phyloP scores from a whole-genome alignment of 2,888 invertebrate genomes.

The Arge pagana region DNA sequence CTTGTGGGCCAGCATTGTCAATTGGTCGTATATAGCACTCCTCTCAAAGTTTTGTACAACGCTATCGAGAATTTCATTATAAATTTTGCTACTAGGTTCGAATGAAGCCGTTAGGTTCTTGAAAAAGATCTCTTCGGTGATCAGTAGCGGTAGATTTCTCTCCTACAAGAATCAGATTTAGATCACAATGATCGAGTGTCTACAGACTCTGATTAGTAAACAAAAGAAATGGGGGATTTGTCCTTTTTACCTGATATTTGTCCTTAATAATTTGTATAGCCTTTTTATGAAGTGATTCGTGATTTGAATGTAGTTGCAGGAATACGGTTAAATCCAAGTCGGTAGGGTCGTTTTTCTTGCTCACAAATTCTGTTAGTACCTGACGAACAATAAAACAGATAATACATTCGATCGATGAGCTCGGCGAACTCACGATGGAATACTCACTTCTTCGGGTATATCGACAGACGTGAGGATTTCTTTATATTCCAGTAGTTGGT shows the following conservation, averaged over 20 bases:
- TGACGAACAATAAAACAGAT: constrained; percentile 26
- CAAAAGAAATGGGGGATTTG: no score
- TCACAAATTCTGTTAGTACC: constrained; percentile 43
- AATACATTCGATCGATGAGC: neutral
- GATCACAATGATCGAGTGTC: neutral
- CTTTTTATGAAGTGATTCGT: constrained; percentile 41
- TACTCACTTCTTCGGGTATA: constrained; percentile 38
- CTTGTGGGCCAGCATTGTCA: constrained; percentile 42
- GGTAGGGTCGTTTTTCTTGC: constrained; percentile 32
- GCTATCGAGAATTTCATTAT: constrained; percentile 46
- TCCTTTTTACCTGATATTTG: constrained; percentile 43
- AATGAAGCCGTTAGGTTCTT: constrained; percentile 49
- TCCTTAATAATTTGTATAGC: constrained; percentile 45
- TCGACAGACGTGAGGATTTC: constrained; percentile 39
- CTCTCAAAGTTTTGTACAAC: constrained; percentile 48
- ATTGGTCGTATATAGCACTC: constrained; percentile 41
- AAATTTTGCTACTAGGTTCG: constrained; percentile 46
- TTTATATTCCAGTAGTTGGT: constrained; percentile 45
- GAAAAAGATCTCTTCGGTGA: constrained; percentile 50
- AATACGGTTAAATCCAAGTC: constrained; percentile 43
- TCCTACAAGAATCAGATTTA: constrained; percentile 34
- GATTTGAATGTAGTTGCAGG: constrained; percentile 42
- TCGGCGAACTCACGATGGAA: neutral
- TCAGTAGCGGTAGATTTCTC: constrained; percentile 37
- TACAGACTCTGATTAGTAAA: no score